Conservation (phyloP, 2,113 vertebrate species). For the Hydropotes inermis region DNA sequence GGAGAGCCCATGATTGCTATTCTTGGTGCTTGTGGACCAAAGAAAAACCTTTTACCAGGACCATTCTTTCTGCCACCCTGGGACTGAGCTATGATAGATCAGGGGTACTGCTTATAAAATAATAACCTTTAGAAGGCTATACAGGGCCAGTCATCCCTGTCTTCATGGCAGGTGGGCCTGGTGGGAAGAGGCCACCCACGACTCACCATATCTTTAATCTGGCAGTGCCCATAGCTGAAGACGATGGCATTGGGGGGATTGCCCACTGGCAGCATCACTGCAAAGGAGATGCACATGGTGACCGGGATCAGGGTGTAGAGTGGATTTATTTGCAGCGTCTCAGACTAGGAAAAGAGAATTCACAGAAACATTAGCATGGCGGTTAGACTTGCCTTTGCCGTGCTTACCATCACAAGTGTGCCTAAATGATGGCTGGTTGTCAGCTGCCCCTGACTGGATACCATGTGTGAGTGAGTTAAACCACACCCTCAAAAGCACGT, state of each 20-base stretch:
- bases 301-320: slow-evolving; percentile 96
- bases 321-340: slow-evolving; percentile 95
- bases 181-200: neutral
- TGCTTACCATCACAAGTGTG: rapidly evolving
- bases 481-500: neutral
- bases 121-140: neutral
- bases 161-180: neutral
- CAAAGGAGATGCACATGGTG: slow-evolving; percentile 98
- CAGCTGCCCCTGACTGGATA: neutral
- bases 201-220: slow-evolving; percentile 97
- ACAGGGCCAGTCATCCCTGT: neutral
- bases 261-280: slow-evolving; percentile 98
- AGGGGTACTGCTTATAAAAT: neutral
- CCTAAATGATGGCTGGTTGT: neutral
- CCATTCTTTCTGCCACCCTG: neutral
- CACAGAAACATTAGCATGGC: neutral
- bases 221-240: slow-evolving; percentile 97
- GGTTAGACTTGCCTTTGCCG: neutral
- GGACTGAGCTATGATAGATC: neutral
- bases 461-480: rapidly evolving
- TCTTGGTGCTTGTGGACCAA: neutral
- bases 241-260: slow-evolving; percentile 99
- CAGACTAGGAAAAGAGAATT: slow-evolving; percentile 84
- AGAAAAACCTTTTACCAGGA: neutral
- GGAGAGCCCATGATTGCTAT: neutral